Conservation (phyloP, 2,888 invertebrate genomes). For the Standfussiana lucernea region DNA sequence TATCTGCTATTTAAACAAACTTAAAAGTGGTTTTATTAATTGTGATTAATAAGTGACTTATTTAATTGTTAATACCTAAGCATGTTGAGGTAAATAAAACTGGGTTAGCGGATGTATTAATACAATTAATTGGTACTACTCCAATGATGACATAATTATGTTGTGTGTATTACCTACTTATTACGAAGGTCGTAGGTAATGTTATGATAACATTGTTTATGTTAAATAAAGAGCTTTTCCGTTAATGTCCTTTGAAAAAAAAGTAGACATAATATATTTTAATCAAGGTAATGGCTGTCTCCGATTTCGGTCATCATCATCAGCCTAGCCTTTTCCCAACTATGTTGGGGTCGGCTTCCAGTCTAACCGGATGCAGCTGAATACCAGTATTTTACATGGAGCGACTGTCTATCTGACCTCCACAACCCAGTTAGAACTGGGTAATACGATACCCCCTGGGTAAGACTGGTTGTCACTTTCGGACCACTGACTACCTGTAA, state of each 20-base stretch:
- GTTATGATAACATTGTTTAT: slow-evolving; percentile 22
- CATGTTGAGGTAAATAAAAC: slow-evolving; percentile 5
- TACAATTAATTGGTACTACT: slow-evolving; percentile 3
- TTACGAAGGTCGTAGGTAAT: slow-evolving; percentile 5
- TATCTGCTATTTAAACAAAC: no score
- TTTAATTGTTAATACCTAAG: background rate
- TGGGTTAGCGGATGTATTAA: slow-evolving; percentile 45
- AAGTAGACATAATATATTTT: no score
- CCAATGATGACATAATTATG: slow-evolving; percentile 27
- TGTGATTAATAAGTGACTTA: background rate
- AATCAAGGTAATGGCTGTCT: background rate
- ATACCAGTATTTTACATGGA: no score
- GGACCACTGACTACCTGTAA: no score
- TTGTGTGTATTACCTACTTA: slow-evolving; percentile 22
- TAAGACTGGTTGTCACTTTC: no score
- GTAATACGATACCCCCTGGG: no score
- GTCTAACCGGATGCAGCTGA: no score
- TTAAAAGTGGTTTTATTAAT: background rate
- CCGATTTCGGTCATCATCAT: background rate
- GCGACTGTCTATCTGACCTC: no score
- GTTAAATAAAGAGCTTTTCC: background rate
- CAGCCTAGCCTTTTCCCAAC: background rate
- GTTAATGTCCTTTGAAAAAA: no score
- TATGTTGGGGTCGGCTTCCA: background rate
- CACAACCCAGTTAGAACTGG: no score